Percentiles rank a stretch among this genome's conserved stretches.
These are phyloP conservation scores for Cassiopea xamachana DNA, from an alignment of 30 jellyfish, hydroid and myxozoan genomes.

Conservation along the genomic window DNA sequence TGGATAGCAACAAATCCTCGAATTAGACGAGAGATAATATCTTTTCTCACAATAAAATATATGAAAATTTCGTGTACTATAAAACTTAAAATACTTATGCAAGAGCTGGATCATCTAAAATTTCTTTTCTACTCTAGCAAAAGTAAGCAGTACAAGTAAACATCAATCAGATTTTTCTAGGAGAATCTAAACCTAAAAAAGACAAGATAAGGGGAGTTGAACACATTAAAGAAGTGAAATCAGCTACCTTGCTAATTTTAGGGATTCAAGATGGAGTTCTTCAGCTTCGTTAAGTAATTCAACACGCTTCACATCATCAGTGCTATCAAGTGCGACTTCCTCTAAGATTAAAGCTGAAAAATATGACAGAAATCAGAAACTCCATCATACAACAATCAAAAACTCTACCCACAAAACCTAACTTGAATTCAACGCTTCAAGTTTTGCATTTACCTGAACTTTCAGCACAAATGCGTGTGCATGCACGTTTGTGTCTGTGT, in stretches of 20 bases:
- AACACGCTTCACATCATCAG: constrained; percentile 31
- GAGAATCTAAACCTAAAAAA: neutral
- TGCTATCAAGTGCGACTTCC: constrained; percentile 88
- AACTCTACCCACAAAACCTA: neutral
- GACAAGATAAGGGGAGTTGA: neutral
- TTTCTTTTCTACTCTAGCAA: no score
- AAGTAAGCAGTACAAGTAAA: no score
- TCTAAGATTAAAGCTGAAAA: constrained; percentile 86
- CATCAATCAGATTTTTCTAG: no score
- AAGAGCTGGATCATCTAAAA: no score
- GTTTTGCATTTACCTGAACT: no score
- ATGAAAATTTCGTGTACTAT: no score
- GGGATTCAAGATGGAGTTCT: constrained; percentile 84
- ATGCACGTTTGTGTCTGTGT: no score
- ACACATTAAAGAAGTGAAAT: neutral
- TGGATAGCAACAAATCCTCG: no score
- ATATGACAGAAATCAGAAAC: neutral
- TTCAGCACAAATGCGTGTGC: no score
- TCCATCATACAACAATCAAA: neutral
- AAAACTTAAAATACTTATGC: no score
- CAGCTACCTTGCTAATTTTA: constrained; percentile 82
- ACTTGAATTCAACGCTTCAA: neutral
- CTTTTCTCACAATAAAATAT: no score
- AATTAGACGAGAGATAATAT: no score
- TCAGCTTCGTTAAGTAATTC: constrained; percentile 77